Conservation (phyloP, 2,888 invertebrate genomes). For the Acanthosepion esculentum region DNA sequence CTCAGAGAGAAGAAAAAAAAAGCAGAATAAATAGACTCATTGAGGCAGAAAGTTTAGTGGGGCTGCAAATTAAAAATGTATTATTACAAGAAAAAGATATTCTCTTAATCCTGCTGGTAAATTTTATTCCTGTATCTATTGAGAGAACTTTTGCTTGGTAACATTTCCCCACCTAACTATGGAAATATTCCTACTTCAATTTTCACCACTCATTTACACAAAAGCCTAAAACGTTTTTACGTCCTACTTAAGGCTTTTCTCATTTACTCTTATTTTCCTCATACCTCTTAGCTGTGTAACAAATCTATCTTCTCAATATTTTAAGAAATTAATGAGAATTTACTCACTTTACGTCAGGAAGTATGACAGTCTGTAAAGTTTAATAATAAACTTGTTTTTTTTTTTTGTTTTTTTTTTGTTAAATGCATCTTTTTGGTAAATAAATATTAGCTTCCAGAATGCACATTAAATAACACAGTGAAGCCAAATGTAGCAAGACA, state of each 20-base stretch:
- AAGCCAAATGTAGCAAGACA: neutral
- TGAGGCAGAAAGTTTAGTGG: neutral
- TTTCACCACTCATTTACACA: neutral
- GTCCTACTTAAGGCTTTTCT: neutral
- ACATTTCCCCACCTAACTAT: neutral
- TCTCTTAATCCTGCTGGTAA: neutral
- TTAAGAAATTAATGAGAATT: too few relatives aligned
- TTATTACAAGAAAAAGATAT: neutral
- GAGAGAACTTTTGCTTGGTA: neutral
- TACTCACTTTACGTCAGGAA: too few relatives aligned
- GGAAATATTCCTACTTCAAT: neutral
- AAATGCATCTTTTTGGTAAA: neutral
- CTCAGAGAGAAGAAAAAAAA: constrained; percentile 59
- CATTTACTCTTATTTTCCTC: neutral
- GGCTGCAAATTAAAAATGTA: neutral
- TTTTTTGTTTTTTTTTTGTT: neutral
- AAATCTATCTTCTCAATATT: too few relatives aligned
- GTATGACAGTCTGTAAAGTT: neutral
- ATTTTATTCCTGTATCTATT: neutral
- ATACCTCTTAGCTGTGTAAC: neutral
- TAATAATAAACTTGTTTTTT: neutral
- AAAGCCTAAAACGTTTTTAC: neutral
- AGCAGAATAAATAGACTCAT: constrained; percentile 53
- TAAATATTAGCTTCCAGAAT: neutral
- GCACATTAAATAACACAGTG: neutral